phyloP scores from a whole-genome alignment of 2,888 invertebrate species.

The Calliphora vomitoria region DNA sequence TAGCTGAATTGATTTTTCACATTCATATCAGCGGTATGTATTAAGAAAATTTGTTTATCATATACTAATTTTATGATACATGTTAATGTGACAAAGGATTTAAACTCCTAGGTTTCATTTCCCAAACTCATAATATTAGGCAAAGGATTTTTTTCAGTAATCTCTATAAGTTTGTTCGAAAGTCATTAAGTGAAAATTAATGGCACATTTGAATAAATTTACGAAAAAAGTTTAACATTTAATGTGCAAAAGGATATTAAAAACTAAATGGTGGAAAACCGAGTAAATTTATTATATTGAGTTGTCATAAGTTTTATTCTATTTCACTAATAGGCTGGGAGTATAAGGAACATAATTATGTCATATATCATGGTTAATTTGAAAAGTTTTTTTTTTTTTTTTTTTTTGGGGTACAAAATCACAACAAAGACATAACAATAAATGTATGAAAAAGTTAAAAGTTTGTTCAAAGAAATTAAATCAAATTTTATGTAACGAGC shows the following conservation, averaged over 20 bases:
- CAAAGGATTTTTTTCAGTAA: conserved; percentile 29
- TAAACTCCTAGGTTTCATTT: neutral
- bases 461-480: conserved; percentile 44
- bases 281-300: conserved; percentile 39
- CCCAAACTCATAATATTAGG: conserved; percentile 1
- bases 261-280: conserved; percentile 56
- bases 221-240: conserved; percentile 31
- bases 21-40: too few relatives aligned
- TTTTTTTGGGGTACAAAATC: conserved; percentile 34
- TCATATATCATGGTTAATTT: conserved; percentile 58
- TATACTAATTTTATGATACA: neutral
- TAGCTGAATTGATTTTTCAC: too few relatives aligned
- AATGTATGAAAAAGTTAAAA: conserved; percentile 19
- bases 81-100: conserved; percentile 12
- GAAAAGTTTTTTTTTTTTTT: conserved; percentile 66
- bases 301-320: conserved; percentile 34
- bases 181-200: conserved; percentile 40
- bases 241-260: conserved; percentile 33
- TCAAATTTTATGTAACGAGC: conserved; percentile 34
- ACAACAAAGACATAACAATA: conserved; percentile 31
- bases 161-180: conserved; percentile 43
- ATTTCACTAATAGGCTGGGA: neutral
- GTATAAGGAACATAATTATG: conserved; percentile 25
- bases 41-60: neutral
- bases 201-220: conserved; percentile 47